Evolutionary conservation across 2,888 invertebrate species (phyloP), one percentile per base, ranked within the genome.

Genomic region (Antheraea assamensis): DNA sequence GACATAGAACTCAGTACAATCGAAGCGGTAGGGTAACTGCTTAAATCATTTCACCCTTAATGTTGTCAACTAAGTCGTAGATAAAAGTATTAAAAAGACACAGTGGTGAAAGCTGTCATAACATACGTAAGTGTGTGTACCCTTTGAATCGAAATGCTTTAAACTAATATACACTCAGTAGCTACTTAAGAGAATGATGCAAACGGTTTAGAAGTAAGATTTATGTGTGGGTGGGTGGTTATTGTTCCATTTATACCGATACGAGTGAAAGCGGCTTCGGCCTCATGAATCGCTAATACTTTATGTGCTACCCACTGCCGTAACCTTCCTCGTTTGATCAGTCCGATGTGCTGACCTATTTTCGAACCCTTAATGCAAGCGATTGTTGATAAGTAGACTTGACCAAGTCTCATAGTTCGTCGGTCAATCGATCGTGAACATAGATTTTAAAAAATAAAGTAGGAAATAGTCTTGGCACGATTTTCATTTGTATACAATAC

Each of bases 271-370:
- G 90, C 86, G 72, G 77, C 71, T 73, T 75, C 79, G 82, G 81
- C 78, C 83, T 88, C 87, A 91, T 90, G 90, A 91, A 90, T 91
- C 85, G 82, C 83, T 90, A 90, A 90, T 90, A 87, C 79, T 85
- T 77, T 82, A 79, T 78, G n/a, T n/a, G 82, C 88, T 87, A 84
- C 88, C 88, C 87, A 87, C 87, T 79, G 81, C 82, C 84, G 82
- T 85, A 83, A 83, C 86, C 88, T 84, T 84, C 87, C 81, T 82
- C 79, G 89, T 88, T 89, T 88, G 90, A 77, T 80, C 78, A 89
- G 30, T 88, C 90, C 88, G 90, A 77, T 87, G 86, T 84, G 83
- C 76, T 85, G 88, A 76, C 85, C 91, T 80, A 87, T 89, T 90
- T 91, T 87, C 88, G 87, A 35, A 24, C 35, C 21, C 31, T 21